Conservation (phyloP, 2,888 invertebrate genomes). For the Rotaria magnacalcarata region DNA sequence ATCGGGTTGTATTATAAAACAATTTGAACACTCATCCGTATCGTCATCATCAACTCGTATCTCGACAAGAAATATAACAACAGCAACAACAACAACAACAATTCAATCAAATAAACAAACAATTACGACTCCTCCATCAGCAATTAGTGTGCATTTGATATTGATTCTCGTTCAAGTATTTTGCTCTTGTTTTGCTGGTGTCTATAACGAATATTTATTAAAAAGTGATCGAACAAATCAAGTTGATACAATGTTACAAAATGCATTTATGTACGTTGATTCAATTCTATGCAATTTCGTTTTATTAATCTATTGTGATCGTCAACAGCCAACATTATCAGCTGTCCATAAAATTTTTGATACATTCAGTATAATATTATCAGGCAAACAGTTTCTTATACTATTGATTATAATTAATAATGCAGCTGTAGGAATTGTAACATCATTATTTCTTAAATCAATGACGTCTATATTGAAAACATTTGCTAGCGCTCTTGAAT, state of each 20-base stretch:
- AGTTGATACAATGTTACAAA: conserved; percentile 84
- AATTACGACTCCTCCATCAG: background rate
- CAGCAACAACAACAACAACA: background rate
- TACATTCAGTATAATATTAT: conserved; percentile 57
- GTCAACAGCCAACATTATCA: conserved; percentile 68
- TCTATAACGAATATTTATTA: conserved; percentile 86
- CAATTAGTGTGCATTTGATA: conserved; percentile 38
- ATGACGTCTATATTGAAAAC: conserved; percentile 90
- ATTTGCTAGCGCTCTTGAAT: conserved; percentile 85
- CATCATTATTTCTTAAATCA: conserved; percentile 84
- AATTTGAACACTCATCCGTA: conserved; percentile 61
- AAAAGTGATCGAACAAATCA: conserved; percentile 74
- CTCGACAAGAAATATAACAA: background rate
- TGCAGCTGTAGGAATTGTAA: conserved; percentile 83
- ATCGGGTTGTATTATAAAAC: conserved; percentile 82
- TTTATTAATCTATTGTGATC: conserved; percentile 57
- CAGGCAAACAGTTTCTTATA: conserved; percentile 59
- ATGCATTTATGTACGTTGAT: conserved; percentile 72
- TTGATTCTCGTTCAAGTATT: conserved; percentile 68
- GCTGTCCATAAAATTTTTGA: conserved; percentile 68
- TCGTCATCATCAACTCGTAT: background rate
- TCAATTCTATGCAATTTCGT: conserved; percentile 21
- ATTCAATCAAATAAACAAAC: background rate
- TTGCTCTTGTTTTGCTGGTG: conserved; percentile 87
- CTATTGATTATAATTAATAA: conserved; percentile 79